phyloP scores from a whole-genome alignment of 2,888 invertebrate species.

The Drosophila tanythrix region DNA sequence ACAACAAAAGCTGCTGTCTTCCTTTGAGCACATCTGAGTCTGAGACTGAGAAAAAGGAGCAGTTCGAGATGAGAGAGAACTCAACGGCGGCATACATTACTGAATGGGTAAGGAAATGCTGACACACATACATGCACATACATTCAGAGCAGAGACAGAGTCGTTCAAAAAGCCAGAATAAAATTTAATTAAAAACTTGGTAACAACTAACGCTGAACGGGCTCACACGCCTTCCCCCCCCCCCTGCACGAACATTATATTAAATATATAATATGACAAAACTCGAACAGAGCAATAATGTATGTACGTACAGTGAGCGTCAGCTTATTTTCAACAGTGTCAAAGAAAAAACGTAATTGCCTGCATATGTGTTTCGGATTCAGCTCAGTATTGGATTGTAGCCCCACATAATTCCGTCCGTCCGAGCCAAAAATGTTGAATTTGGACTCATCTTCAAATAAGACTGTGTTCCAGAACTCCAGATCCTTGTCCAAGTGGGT shows the following conservation, averaged over 20 bases:
- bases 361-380: too few relatives aligned
- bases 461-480: too few relatives aligned
- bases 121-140: constrained; percentile 9
- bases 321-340: too few relatives aligned
- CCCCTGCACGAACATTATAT: constrained; percentile 44
- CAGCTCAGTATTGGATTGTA: too few relatives aligned
- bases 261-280: constrained; percentile 46
- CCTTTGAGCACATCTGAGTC: constrained; percentile 4
- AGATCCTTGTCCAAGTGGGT: too few relatives aligned
- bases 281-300: constrained; percentile 6
- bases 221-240: constrained; percentile 37
- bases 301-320: too few relatives aligned
- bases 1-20: constrained; percentile 6
- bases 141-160: constrained; percentile 29
- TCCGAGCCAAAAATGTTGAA: too few relatives aligned
- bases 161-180: constrained; percentile 69
- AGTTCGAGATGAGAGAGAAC: constrained; percentile 16
- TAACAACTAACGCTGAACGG: constrained; percentile 63
- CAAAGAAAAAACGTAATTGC: too few relatives aligned
- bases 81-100: constrained; percentile 51
- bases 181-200: constrained; percentile 82
- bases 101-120: constrained; percentile 16
- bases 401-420: too few relatives aligned
- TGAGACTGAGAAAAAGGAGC: constrained; percentile 16
- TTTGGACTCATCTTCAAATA: too few relatives aligned